Evolutionary conservation across 2,113 vertebrate genomes (phyloP), one percentile per base, ranked within the genome.

Genomic region (Atlantisia rogersi): DNA sequence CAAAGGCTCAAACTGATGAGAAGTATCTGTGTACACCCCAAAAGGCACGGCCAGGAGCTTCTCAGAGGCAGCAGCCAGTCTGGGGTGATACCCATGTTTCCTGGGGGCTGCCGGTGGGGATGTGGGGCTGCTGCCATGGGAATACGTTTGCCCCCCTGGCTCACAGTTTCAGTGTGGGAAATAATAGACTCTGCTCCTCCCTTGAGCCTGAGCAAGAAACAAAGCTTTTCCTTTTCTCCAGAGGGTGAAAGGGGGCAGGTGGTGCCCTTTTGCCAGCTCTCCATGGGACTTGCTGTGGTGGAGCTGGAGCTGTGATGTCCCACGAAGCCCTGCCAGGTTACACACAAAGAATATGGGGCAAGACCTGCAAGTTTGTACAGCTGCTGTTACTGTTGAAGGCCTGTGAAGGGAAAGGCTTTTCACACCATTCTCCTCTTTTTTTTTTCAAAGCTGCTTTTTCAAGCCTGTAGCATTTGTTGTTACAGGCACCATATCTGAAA

Each of bases 11-110:
- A 59, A 29, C 8, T 19, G 39, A 15, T 50, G 29, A 17, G 37
- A 42, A 46, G 4, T 29, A 55, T 32, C 11, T 3, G 6, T 31
- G 29, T 76, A 31, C 9, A 26, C 9, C 25, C 26, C 18, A 42
- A 59, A 37, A 44, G 37, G 56, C 32, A 59, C 25, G 28, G 42
- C 15, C 25, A 56, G 89, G 65, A 74, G 28, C 24, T 53, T 35
- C 67, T 58, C 11, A 5, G 55, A 62, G 19, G 60, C 0, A 1
- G 37, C 17, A 32, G 68, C 0, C 1, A 67, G 24, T 17, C 35
- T 35, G 64, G 52, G 56, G 32, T 0, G 0, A 24, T 11, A 32
- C 40, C 46, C 2, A 1, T 12, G 17, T 24, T 56, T 70, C 28
- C 32, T 5, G 22, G 63, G 48, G 59, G n/a, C n/a, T 52, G 42